Base-by-base conservation (phyloP, 2,888 invertebrate species). In the Caenorhabditis uteleia region DNA sequence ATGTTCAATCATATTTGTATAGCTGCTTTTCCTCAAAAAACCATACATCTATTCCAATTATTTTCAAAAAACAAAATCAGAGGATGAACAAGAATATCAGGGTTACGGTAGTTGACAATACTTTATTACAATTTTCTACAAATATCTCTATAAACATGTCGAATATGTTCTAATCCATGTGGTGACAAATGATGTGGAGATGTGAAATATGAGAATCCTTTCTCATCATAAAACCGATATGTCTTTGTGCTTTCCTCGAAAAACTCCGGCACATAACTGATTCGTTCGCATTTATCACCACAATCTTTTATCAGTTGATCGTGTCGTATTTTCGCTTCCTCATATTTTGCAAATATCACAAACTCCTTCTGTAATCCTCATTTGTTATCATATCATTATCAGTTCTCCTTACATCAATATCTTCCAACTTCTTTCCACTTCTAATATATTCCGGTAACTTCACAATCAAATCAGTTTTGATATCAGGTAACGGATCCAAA, bases 401-500 rank as follows among this genome's bases (percentile, higher is more conserved):
- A n/a, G n/a, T n/a, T n/a, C n/a, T n/a, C n/a, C n/a, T n/a, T 16
- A 34, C 34, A 34, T 34, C 16, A 10, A 34, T 14, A 34, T 14
- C 34, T 4, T 6, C n/a, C 4, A 34, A 12, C 12, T 16, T 34
- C 16, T 12, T 34, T 34, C 34, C 34, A 34, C 16, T 34, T 14
- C 16, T 34, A 5, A 34, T 4, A 34, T n/a, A 16, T 14, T 12
- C n/a, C 12, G 16, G n/a, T n/a, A 34, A n/a, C 16, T 34, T 12
- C 16, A 16, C 34, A 5, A 34, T 16, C 12, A n/a, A 34, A 34
- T 34, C 8, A 34, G 12, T 12, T 34, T 34, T 34, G 7, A 34
- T 34, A 4, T 16, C 4, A 12, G 55, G 55, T 14, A 56, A 43
- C 2, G 47, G 42, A 38, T 56, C 21, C 0, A 56, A 3, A 34